Base-by-base conservation (phyloP, 2,113 vertebrate species). In the Prunella himalayana region DNA sequence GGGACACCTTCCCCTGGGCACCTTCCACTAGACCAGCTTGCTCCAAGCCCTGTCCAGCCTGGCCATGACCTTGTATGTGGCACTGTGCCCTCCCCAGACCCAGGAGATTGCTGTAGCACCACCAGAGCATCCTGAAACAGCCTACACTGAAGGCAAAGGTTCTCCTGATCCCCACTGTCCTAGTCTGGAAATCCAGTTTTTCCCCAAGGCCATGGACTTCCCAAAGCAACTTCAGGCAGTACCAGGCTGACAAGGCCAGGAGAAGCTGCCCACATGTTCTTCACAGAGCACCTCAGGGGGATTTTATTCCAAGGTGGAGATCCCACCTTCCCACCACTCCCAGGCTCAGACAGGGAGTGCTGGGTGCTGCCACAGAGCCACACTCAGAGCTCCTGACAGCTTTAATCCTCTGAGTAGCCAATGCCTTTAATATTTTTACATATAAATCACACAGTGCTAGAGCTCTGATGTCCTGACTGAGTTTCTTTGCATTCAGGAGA, bases 321-420 rank as follows among this genome's bases (percentile, higher is more conserved):
- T 21, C 18, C 50, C 41, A 5, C 9, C 37, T 25, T 24, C 9
- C 45, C 56, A 20, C 6, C 6, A 0, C 24, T 8, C 6, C 5
- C 28, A 1, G 1, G 1, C 68, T 71, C 79, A 6, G 18, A 2
- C 0, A 0, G 49, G 8, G 19, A 11, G 19, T 12, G 41, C 75
- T 42, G 60, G 27, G 4, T 37, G 64, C 12, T 59, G 50, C 59
- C 65, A 25, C 41, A 16, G 45, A 51, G 45, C 39, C 64, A 0
- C 1, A 1, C 42, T 21, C 35, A 24, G 28, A 75, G 35, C 49
- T 71, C 10, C 84, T 31, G 47, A 1, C 18, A 5, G 18, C 7
- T 30, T 9, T 7, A 25, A 37, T 27, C 33, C 24, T 60, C 77
- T 47, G 64, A 14, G 65, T 19, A 65, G 45, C 60, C 39, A 5